Evolutionary conservation across 2,797 vertebrate species (phyloP).

Genomic region (Microtus obscurus): DNA sequence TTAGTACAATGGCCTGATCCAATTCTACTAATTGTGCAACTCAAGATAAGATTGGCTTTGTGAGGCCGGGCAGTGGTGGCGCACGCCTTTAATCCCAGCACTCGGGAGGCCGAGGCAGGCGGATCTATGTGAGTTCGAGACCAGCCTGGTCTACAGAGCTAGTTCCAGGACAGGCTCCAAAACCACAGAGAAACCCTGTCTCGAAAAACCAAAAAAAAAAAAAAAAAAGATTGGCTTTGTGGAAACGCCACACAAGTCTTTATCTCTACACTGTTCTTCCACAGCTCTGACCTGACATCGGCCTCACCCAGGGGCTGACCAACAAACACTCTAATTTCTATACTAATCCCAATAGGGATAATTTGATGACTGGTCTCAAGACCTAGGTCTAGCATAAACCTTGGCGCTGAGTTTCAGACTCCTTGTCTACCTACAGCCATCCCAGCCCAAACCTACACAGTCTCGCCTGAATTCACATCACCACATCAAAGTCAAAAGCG

Average conservation of each 20-base stretch:
- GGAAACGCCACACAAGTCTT: neutral
- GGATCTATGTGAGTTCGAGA: too few species aligned
- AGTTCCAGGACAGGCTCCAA: too few species aligned
- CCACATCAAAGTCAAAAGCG: neutral
- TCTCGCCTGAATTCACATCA: slow-evolving; percentile 34
- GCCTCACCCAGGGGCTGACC: neutral
- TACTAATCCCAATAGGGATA: neutral
- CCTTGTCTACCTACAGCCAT: neutral
- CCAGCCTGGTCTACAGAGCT: too few species aligned
- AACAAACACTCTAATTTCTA: neutral
- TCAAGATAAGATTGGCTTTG: neutral
- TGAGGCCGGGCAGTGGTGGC: too few species aligned
- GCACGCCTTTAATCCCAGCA: too few species aligned
- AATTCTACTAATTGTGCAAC: slow-evolving; percentile 44
- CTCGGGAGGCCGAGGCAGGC: too few species aligned
- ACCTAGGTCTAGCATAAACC: neutral
- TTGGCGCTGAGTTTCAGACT: slow-evolving; percentile 46
- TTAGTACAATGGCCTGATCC: slow-evolving; percentile 19
- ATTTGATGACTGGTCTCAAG: slow-evolving; percentile 22
- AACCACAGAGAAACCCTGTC: too few species aligned
- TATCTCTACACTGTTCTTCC: neutral
- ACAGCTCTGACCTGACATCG: neutral
- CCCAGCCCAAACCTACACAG: neutral
- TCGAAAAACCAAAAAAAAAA: too few species aligned
- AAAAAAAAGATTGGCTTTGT: slow-evolving; percentile 3